These are phyloP conservation scores for Drosophila fulvimacula DNA, from an alignment of 2,888 invertebrate species.

Conservation along the genomic window DNA sequence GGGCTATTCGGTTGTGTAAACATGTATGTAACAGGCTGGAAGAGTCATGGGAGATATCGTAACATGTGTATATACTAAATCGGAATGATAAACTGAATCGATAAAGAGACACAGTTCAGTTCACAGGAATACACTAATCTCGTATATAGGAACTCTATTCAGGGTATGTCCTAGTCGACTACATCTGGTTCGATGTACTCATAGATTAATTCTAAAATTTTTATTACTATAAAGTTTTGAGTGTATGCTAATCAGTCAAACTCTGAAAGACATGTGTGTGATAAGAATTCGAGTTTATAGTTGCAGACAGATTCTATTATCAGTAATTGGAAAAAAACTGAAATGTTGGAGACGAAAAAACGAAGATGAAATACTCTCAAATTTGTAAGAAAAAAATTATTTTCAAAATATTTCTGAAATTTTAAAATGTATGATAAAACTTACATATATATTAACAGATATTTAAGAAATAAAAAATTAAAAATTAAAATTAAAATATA, in stretches of 20 bases:
- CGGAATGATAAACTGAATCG: neutral
- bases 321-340: neutral
- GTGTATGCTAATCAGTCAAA: slow-evolving; percentile 2
- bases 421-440: neutral
- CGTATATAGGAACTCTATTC: neutral
- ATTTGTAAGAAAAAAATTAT: neutral
- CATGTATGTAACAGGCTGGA: neutral
- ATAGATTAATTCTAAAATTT: neutral
- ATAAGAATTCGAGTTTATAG: neutral
- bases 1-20: neutral
- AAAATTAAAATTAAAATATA: too few species aligned
- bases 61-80: neutral
- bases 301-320: neutral
- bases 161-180: neutral
- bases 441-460: too few species aligned
- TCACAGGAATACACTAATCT: too few species aligned
- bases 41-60: neutral
- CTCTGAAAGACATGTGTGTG: slow-evolving; percentile 3
- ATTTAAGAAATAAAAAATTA: too few species aligned
- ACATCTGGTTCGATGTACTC: neutral
- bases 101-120: too few species aligned
- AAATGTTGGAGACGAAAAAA: neutral
- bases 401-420: neutral
- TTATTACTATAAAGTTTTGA: neutral
- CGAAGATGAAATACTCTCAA: neutral